Conservation (phyloP, 1,140 invertebrate species). For the Apolygus lucorum region DNA sequence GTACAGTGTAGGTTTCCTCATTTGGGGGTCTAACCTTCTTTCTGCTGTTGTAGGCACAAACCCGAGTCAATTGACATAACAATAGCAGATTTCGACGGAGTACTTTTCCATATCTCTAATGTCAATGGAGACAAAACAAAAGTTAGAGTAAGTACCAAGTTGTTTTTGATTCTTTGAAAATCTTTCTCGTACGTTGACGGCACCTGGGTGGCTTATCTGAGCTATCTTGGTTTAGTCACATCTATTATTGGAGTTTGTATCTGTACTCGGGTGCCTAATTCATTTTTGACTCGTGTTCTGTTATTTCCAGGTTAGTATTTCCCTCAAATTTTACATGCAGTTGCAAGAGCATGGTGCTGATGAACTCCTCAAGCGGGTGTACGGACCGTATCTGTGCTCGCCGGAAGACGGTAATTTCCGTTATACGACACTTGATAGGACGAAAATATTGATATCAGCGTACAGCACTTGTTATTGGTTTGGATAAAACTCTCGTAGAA, state of each 20-base stretch:
- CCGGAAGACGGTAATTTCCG: conserved; percentile 69
- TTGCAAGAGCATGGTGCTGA: conserved; percentile 96
- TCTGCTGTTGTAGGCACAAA: conserved; percentile 81
- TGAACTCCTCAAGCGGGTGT: conserved; percentile 86
- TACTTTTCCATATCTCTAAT: conserved; percentile 97
- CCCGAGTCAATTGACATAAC: conserved; percentile 88
- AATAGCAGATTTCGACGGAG: conserved; percentile 97
- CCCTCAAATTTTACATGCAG: conserved; percentile 97
- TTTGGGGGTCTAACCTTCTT: conserved; percentile 28
- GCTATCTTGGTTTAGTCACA: no score
- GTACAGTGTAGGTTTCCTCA: conserved; percentile 27
- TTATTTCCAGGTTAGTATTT: conserved; percentile 82
- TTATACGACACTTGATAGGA: no score
- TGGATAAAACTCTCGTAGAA: conserved; percentile 30
- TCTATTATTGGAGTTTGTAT: no score
- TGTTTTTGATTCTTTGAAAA: no score
- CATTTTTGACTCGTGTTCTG: conserved; percentile 5
- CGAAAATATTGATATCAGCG: no score
- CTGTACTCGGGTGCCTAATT: neutral
- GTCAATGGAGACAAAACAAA: conserved; percentile 91
- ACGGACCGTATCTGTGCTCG: conserved; percentile 68
- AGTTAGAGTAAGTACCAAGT: conserved; percentile 81
- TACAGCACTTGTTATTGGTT: conserved; percentile 13
- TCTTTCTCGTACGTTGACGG: neutral
- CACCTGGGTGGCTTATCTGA: no score